Evolutionary conservation across 30 jellyfish, hydroid and myxozoan genomes (phyloP), one percentile per base, ranked within the genome.

Genomic region (Phacellophora camtschatica): DNA sequence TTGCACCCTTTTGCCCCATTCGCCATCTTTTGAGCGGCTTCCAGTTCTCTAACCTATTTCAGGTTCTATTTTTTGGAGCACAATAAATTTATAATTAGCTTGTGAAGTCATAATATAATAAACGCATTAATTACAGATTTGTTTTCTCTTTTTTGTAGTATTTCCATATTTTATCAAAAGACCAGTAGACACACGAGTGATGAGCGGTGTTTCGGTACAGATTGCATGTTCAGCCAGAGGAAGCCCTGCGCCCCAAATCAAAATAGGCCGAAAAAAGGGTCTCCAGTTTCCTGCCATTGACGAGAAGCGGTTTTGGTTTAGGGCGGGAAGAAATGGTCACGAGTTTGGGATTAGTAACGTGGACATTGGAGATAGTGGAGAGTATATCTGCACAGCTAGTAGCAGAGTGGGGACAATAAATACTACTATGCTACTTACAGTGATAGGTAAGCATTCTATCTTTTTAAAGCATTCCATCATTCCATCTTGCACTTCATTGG

Each of bases 221-320:
- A 86, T 93, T 7, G 87, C 93, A 3, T 93, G 99, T 85, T 85
- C 97, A 4, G 99, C 99, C 19, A 79, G 82, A 29, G 99, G 99
- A 25, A 75, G 89, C 64, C 99, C 99, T 0, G 85, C 81, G 15
- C 99, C 99, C 11, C 57, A 25, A 2, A 69, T 93, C 28, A 69
- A 62, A 37, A 84, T 93, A 39, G 83, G 88, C 73, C 77, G 90
- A 49, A 85, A 58, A 59, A 69, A 74, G 37, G 88, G 85, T 2
- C 79, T 46, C 61, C 69, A 51, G n/a, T 80, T 86, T 35, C 97
- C 93, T 7, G 99, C 99, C 4, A 94, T 86, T 29, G 91, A 58
- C 27, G 97, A 93, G 81, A 86, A 86, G 54, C 77, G 99, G 28
- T 77, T 93, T 77, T 74, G 90, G 89, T 86, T 86, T 49, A 48